Conservation (phyloP, 2,113 vertebrate species). For the Pedetes capensis region DNA sequence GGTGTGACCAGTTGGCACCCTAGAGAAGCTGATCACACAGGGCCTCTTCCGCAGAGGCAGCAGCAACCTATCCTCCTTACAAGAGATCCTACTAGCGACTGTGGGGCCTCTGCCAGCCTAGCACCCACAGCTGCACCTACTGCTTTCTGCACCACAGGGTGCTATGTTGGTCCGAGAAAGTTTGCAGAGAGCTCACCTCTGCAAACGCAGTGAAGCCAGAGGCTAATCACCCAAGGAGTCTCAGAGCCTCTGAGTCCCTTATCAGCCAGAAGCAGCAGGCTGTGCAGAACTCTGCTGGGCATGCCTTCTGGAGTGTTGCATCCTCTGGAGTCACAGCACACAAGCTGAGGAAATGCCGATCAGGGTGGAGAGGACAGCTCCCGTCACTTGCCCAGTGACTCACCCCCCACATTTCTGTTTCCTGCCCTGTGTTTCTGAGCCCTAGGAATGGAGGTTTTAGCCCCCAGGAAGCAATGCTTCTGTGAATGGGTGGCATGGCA, state of each 20-base stretch:
- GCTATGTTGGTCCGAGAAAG: neutral
- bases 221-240: neutral
- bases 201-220: neutral
- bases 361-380: neutral
- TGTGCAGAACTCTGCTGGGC: neutral
- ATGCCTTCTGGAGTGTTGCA: neutral
- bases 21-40: neutral
- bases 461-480: neutral
- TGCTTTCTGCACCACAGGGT: neutral
- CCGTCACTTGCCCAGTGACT: neutral
- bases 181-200: neutral
- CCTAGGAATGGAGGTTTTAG: neutral
- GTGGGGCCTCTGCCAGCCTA: accelerated
- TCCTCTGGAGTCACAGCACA: neutral
- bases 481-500: accelerated
- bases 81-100: neutral
- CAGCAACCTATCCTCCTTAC: neutral
- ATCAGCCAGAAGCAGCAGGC: neutral
- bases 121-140: neutral
- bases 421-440: neutral
- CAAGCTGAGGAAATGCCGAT: neutral
- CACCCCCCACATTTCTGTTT: neutral
- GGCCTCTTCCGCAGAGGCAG: neutral
- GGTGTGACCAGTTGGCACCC: neutral
- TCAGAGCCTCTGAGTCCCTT: accelerated